Evolutionary conservation across 2,888 invertebrate species (phyloP).

Genomic region (Limnephilus marmoratus): DNA sequence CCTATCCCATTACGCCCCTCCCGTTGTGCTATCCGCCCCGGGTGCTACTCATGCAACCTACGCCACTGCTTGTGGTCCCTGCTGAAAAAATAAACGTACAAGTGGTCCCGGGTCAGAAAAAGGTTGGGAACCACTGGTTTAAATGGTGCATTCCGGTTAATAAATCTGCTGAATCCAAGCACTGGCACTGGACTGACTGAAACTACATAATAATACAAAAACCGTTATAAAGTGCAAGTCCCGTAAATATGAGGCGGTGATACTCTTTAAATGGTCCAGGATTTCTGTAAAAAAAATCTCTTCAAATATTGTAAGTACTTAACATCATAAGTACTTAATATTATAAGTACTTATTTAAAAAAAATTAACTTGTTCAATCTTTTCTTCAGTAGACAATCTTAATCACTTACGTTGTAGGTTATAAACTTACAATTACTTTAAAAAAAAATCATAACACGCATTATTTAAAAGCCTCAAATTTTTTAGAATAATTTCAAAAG

Average conservation of each 20-base stretch:
- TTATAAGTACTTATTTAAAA: background rate
- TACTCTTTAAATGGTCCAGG: slow-evolving; percentile 17
- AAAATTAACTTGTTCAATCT: background rate
- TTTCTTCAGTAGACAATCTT: background rate
- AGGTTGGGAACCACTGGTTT: too few species aligned
- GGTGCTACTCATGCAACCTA: too few species aligned
- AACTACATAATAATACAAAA: background rate
- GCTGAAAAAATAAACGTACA: too few species aligned
- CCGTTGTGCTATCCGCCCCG: too few species aligned
- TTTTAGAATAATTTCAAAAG: background rate
- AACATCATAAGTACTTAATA: too few species aligned
- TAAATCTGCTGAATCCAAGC: background rate
- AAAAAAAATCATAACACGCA: background rate
- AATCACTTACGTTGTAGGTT: background rate
- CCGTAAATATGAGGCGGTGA: background rate
- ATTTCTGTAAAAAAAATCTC: background rate
- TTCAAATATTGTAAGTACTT: background rate
- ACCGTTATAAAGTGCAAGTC: background rate
- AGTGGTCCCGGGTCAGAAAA: too few species aligned
- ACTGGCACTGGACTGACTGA: background rate
- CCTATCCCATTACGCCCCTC: too few species aligned
- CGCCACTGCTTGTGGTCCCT: too few species aligned
- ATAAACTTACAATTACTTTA: background rate
- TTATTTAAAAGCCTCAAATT: background rate
- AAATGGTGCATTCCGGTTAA: background rate